Evolutionary conservation across 1,140 invertebrate genomes (phyloP).

Genomic region (Archegozetes longisetosus): DNA sequence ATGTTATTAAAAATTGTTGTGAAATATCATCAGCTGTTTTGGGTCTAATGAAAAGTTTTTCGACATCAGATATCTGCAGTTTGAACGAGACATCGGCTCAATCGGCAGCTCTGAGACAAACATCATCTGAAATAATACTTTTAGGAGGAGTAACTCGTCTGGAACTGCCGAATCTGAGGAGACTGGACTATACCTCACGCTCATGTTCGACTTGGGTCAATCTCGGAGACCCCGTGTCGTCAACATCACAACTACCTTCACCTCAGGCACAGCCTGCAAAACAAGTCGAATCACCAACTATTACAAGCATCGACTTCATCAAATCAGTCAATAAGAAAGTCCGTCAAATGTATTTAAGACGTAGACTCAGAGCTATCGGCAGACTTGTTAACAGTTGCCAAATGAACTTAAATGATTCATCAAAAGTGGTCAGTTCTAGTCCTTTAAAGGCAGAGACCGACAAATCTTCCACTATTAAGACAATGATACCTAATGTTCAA

Average conservation of each 20-base stretch:
- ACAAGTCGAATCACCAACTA: conserved; percentile 16
- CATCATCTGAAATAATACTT: conserved; percentile 18
- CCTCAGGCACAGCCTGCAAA: conserved; percentile 35
- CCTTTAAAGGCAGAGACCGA: neutral
- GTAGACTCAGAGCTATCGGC: conserved; percentile 34
- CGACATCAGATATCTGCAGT: conserved; percentile 48
- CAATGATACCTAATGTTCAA: conserved; percentile 13
- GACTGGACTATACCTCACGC: conserved; percentile 49
- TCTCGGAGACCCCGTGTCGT: conserved; percentile 46
- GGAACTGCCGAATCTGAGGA: conserved; percentile 15
- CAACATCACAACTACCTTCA: conserved; percentile 51
- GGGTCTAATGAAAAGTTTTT: conserved; percentile 61
- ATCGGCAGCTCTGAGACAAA: conserved; percentile 15
- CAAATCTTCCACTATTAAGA: neutral
- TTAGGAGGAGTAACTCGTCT: conserved; percentile 11
- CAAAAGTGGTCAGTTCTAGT: neutral
- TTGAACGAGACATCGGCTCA: neutral
- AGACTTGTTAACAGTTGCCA: neutral
- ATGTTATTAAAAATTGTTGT: conserved; percentile 54
- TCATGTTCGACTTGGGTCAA: conserved; percentile 75
- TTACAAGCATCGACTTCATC: conserved; percentile 47
- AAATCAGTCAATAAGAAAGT: conserved; percentile 68
- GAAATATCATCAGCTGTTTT: conserved; percentile 45
- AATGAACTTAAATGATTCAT: neutral
- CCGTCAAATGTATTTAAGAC: conserved; percentile 49